A percentile compares a stretch with the other conserved stretches of the same genome.
phyloP scores from a whole-genome alignment of 2,797 vertebrate genomes.

The Dicrostonyx torquatus region DNA sequence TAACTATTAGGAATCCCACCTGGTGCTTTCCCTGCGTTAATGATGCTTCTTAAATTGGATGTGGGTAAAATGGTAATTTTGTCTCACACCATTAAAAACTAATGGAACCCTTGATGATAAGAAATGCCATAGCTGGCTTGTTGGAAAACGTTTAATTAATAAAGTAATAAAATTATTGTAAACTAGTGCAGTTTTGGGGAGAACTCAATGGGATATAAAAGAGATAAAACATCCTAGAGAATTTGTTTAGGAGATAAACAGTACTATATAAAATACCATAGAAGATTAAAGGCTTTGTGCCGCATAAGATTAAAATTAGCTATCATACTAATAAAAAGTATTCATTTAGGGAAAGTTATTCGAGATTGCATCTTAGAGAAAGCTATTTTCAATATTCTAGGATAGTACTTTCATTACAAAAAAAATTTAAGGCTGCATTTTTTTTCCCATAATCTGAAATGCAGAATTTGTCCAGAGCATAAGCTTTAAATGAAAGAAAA shows the following conservation, averaged over 20 bases:
- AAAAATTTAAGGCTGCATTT: conserved; percentile 10
- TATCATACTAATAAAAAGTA: conserved; percentile 74
- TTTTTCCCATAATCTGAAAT: conserved; percentile 26
- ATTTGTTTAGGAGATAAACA: conserved; percentile 87
- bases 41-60: conserved; percentile 92
- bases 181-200: conserved; percentile 90
- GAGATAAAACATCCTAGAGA: conserved; percentile 87
- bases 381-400: conserved; percentile 63
- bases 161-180: conserved; percentile 93
- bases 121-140: conserved; percentile 92
- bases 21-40: conserved; percentile 91
- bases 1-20: conserved; percentile 92
- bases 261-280: conserved; percentile 84
- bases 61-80: conserved; percentile 92
- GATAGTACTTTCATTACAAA: conserved; percentile 59
- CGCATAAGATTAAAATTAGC: conserved; percentile 77
- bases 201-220: conserved; percentile 90
- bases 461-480: conserved; percentile 10
- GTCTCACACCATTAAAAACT: conserved; percentile 93
- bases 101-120: conserved; percentile 93
- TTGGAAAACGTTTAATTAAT: conserved; percentile 93
- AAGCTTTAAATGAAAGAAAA: conserved; percentile 53
- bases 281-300: conserved; percentile 80
- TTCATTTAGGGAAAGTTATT: conserved; percentile 43
- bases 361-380: conserved; percentile 50